A percentile compares a stretch with the other conserved stretches of the same genome.
phyloP scores from a whole-genome alignment of 2,113 vertebrate genomes.

The Elachura formosa region DNA sequence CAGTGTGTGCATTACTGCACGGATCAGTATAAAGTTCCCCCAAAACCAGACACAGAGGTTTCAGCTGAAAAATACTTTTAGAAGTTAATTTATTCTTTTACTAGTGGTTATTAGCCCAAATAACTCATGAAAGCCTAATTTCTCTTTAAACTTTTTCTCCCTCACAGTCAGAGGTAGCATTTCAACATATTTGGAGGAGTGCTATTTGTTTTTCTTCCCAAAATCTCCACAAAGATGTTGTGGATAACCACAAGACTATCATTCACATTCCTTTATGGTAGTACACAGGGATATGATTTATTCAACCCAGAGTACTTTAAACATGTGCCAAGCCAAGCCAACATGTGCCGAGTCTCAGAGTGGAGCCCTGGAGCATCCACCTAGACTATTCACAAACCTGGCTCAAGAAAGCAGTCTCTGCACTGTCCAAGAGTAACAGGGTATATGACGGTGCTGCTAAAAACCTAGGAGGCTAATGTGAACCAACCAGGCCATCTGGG shows the following conservation, averaged over 20 bases:
- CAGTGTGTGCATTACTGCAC: background rate
- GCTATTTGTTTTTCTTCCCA: conserved; percentile 26
- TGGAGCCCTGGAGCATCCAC: background rate
- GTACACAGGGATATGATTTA: background rate
- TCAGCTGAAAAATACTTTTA: background rate
- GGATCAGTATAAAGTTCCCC: background rate
- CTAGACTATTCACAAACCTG: background rate
- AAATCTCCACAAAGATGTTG: conserved; percentile 33
- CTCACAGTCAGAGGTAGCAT: background rate
- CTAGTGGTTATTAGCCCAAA: background rate
- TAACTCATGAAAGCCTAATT: conserved; percentile 24
- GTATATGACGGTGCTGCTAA: background rate
- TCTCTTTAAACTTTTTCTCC: conserved; percentile 28
- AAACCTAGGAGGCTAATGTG: background rate
- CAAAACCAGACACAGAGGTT: background rate
- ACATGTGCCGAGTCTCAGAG: background rate
- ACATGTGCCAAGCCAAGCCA: background rate
- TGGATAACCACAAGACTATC: background rate
- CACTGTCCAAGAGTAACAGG: background rate
- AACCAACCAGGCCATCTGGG: conserved; percentile 19
- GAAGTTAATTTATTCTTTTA: background rate
- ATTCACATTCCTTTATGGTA: conserved; percentile 37
- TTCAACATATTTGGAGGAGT: conserved; percentile 57
- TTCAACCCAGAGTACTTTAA: background rate
- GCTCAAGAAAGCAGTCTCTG: background rate